Conservation (phyloP, 1,140 invertebrate species). For the Euwallacea similis region DNA sequence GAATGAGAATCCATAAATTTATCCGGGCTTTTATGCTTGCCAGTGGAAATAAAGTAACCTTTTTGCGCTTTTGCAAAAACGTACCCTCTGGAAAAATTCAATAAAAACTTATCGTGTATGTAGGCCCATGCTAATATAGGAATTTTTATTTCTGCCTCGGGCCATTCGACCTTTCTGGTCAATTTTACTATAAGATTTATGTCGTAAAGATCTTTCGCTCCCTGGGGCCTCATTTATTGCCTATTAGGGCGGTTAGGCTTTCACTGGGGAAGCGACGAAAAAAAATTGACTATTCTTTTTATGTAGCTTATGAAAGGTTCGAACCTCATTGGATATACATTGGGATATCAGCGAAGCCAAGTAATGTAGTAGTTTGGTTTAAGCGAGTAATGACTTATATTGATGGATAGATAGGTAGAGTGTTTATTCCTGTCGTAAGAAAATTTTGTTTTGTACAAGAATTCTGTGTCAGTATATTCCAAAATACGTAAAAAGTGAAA, state of each 20-base stretch:
- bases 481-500: too few species aligned
- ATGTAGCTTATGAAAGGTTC: too few species aligned
- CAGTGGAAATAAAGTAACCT: constrained; percentile 4
- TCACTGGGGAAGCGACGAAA: neutral
- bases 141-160: constrained; percentile 19
- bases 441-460: too few species aligned
- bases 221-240: constrained; percentile 11
- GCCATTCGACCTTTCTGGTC: constrained; percentile 21
- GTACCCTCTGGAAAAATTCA: neutral
- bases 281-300: neutral
- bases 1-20: constrained; percentile 6
- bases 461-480: too few species aligned
- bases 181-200: constrained; percentile 24
- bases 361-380: too few species aligned
- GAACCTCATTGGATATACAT: too few species aligned
- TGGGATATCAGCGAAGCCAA: too few species aligned
- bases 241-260: constrained; percentile 17
- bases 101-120: constrained; percentile 6
- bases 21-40: neutral
- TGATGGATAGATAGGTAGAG: too few species aligned
- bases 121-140: constrained; percentile 6
- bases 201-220: constrained; percentile 18
- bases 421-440: too few species aligned
- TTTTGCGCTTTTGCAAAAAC: constrained; percentile 5
- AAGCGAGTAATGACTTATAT: too few species aligned